Percentiles rank a stretch among this genome's conserved stretches.
These are phyloP conservation scores for Eunapius fragilis DNA, from an alignment of 37 sponge, comb jelly and placozoan species.

Conservation along the genomic window DNA sequence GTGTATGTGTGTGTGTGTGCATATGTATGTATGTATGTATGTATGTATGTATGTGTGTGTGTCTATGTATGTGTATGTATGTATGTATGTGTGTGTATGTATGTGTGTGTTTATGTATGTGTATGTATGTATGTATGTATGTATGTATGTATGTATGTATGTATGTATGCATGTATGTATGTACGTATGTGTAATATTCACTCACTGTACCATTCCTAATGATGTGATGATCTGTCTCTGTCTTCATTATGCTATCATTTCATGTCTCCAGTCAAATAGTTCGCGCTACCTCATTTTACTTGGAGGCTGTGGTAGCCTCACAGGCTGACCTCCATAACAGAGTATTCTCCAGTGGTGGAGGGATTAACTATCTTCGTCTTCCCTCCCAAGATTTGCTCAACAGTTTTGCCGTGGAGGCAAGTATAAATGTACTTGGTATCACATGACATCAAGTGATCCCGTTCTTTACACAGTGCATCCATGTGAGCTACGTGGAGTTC, in stretches of 20 bases:
- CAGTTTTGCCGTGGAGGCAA: neutral
- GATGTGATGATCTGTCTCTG: too few species aligned
- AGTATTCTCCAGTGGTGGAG: constrained; percentile 16
- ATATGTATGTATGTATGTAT: neutral
- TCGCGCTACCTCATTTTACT: constrained; percentile 6
- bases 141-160: constrained; percentile 7
- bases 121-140: constrained; percentile 18
- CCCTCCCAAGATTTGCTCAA: constrained; percentile 18
- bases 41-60: constrained; percentile 21
- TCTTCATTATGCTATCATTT: too few species aligned
- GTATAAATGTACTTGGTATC: too few species aligned
- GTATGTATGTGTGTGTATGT: constrained; percentile 9
- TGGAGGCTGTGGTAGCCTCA: constrained; percentile 33
- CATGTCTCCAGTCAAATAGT: neutral
- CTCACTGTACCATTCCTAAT: too few species aligned
- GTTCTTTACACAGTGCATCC: constrained; percentile 40
- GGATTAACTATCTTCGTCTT: constrained; percentile 28
- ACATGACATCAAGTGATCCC: too few species aligned
- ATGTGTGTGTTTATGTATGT: constrained; percentile 16
- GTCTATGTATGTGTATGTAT: neutral
- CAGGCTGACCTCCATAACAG: constrained; percentile 16
- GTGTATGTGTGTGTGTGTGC: too few species aligned
- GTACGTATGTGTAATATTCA: neutral
- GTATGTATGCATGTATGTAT: constrained; percentile 10
- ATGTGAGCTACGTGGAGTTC: constrained; percentile 65